phyloP scores from a whole-genome alignment of 2,888 invertebrate genomes.

The Podabrus alpinus region DNA sequence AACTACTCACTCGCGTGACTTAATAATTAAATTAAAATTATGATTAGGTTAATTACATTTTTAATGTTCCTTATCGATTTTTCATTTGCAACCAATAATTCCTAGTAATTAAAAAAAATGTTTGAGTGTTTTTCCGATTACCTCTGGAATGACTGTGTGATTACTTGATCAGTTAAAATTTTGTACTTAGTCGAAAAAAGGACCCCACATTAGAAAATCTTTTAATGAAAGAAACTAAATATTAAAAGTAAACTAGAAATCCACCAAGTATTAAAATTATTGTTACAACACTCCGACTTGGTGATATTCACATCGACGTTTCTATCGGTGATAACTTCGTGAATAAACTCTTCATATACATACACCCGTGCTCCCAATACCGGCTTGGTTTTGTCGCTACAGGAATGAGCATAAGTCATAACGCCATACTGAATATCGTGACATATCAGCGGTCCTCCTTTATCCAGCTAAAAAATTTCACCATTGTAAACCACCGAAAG shows the following conservation, averaged over 20 bases:
- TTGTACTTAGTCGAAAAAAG: too few species aligned
- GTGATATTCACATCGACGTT: accelerated
- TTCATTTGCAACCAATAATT: neutral
- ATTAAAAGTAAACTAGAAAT: neutral
- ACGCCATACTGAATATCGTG: neutral
- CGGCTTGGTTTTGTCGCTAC: neutral
- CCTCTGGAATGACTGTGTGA: too few species aligned
- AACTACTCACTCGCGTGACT: neutral
- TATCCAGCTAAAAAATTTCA: neutral
- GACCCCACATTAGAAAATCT: too few species aligned
- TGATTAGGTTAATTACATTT: neutral
- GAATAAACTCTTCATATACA: neutral
- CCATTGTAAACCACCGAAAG: neutral
- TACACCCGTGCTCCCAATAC: neutral
- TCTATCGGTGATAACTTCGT: neutral
- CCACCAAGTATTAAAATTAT: neutral
- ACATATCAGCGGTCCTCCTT: neutral
- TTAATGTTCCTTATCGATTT: neutral
- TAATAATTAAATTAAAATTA: neutral
- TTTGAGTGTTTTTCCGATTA: too few species aligned
- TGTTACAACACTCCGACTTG: neutral
- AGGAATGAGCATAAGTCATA: neutral
- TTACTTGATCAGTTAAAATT: too few species aligned
- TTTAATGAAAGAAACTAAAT: neutral
- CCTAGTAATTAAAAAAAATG: neutral